These are phyloP conservation scores for Condylura cristata DNA, from an alignment of 2,113 vertebrate genomes.

Conservation along the genomic window DNA sequence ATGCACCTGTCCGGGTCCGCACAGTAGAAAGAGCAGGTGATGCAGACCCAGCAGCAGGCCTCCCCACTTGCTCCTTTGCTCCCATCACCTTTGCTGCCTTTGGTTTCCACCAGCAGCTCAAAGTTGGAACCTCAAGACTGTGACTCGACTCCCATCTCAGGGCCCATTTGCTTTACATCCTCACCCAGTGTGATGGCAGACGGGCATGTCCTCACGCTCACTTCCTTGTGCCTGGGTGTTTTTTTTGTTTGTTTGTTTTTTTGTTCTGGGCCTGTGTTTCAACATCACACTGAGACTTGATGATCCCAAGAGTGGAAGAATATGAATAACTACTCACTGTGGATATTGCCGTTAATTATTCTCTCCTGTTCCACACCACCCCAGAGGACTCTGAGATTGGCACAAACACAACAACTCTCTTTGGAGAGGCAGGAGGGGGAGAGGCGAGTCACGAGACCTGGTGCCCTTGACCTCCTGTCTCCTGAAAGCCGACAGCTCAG, in stretches of 20 bases:
- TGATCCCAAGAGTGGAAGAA: background rate
- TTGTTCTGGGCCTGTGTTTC: background rate
- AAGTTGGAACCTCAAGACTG: background rate
- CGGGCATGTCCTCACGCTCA: background rate
- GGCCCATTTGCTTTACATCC: background rate
- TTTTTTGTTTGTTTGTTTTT: background rate
- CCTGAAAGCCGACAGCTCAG: background rate
- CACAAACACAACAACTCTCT: background rate
- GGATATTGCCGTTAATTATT: background rate
- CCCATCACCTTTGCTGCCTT: background rate
- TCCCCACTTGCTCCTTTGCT: background rate
- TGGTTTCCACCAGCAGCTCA: background rate
- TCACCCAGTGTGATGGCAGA: background rate
- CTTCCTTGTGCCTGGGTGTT: background rate
- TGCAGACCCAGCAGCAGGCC: accelerated
- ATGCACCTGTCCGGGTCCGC: background rate
- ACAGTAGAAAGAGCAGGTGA: background rate
- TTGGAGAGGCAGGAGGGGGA: background rate
- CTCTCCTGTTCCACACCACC: background rate
- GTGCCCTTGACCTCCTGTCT: background rate
- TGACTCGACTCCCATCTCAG: background rate
- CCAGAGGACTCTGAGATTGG: background rate
- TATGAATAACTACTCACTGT: background rate
- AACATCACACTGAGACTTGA: background rate
- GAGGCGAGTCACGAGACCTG: background rate